A percentile compares a stretch with the other conserved stretches of the same genome.
Conservation (phyloP, 2,888 invertebrate genomes). For the Drosophila maculinotata region DNA sequence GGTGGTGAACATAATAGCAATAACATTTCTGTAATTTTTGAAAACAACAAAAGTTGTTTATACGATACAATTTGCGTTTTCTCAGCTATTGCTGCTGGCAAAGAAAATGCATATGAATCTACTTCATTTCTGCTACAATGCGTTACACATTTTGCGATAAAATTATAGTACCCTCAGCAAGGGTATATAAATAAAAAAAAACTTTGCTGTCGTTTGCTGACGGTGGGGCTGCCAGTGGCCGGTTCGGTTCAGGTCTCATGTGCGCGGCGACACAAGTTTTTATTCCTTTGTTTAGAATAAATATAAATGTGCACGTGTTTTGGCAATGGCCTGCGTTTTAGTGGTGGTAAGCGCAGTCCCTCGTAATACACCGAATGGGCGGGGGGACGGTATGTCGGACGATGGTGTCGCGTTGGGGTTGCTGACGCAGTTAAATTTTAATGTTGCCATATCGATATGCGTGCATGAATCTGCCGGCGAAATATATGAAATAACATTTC, state of each 20-base stretch:
- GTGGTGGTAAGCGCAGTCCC: conserved; percentile 55
- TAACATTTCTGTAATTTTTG: too few relatives aligned
- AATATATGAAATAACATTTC: conserved; percentile 72
- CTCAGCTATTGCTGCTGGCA: too few relatives aligned
- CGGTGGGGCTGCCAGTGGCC: conserved; percentile 11
- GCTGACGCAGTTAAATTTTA: conserved; percentile 80
- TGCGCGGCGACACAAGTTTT: conserved; percentile 81
- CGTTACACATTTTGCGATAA: too few relatives aligned
- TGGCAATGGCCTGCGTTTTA: conserved; percentile 59
- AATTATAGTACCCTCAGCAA: too few relatives aligned
- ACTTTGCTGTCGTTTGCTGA: neutral
- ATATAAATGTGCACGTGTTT: conserved; percentile 79
- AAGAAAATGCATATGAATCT: too few relatives aligned
- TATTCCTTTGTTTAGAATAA: conserved; percentile 83
- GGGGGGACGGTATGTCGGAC: neutral
- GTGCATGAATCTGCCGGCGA: conserved; percentile 60
- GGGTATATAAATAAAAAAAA: too few relatives aligned
- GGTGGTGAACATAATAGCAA: too few relatives aligned
- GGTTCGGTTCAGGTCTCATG: conserved; percentile 70
- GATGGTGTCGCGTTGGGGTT: conserved; percentile 52
- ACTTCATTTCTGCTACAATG: too few relatives aligned
- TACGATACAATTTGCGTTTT: too few relatives aligned
- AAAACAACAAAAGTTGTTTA: too few relatives aligned
- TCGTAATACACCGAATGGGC: neutral
- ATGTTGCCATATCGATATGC: conserved; percentile 82